Base-by-base conservation (phyloP, 2,888 invertebrate species). In the Stenchaetothrips biformis region DNA sequence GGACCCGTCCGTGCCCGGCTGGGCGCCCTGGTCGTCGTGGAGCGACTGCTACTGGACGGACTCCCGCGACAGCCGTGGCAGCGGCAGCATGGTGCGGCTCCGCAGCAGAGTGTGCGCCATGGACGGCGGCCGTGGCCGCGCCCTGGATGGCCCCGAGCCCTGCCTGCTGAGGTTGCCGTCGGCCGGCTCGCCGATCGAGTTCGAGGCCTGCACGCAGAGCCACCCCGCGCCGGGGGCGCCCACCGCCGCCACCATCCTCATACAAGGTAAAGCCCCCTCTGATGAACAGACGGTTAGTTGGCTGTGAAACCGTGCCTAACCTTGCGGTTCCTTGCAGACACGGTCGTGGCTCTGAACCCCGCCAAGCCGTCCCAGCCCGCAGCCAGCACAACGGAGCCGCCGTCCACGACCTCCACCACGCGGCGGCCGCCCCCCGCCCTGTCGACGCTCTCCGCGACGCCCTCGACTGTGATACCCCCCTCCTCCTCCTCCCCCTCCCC, bases 1-100 rank as follows among this genome's bases (percentile, higher is more conserved):
- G 85, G 85, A 80, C 85, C 86, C 13, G 85, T 86, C 80, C 84
- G 84, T 78, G 86, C 86, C 82, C 62, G 79, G 82, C n/a, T 84
- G 84, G 84, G 83, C 84, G 2, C 81, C 82, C 79, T 84, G 84
- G 84, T 84, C 84, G 9, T 83, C 83, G 16, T 84, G 84, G 84
- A 83, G 82, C 62, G 83, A 83, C 1, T 84, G 84, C 77, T 81
- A 82, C 59, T 79, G 80, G 9, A 78, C 77, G 16, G 79, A 78
- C 16, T 74, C 67, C 13, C 59, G 59, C 59, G 67, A 74, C 25
- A 25, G 67, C 67, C 67, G 67, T 7, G 67, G 67, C 67, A 80
- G 80, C 37, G 80, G 81, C 9, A 80, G 79, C 4, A 53, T 81
- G 53, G 81, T 82, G n/a, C 80, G 81, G 21, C 79, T 79, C 11